Conservation (phyloP, 2,113 vertebrate species). For the Notarius quadriscutis region DNA sequence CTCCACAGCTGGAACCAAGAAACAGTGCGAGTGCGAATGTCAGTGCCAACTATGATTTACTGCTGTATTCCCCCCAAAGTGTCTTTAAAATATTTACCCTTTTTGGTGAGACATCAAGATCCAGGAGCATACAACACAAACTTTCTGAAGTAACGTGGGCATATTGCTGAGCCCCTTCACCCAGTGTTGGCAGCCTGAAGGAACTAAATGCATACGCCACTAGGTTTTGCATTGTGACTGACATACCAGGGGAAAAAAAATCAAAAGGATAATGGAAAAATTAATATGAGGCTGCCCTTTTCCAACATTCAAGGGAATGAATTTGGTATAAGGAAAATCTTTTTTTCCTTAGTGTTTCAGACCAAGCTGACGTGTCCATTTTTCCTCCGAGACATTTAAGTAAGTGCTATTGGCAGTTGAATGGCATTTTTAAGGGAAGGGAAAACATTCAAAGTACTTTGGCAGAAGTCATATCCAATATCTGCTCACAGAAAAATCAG, state of each 20-base stretch:
- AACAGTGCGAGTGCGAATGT: slow-evolving; percentile 25
- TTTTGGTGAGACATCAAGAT: slow-evolving; percentile 23
- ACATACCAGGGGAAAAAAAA: slow-evolving; percentile 9
- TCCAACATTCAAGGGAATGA: slow-evolving; percentile 31
- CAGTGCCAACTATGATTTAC: slow-evolving; percentile 36
- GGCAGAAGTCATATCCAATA: slow-evolving; percentile 26
- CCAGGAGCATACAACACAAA: not conserved
- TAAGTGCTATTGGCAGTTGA: slow-evolving; percentile 43
- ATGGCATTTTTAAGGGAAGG: slow-evolving; percentile 35
- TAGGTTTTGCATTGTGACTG: not conserved
- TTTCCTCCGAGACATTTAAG: slow-evolving; percentile 7
- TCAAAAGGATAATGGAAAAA: slow-evolving; percentile 20
- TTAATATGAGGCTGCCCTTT: slow-evolving; percentile 14
- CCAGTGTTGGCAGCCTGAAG: not conserved
- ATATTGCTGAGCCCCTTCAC: not conserved
- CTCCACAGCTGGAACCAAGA: slow-evolving; percentile 31
- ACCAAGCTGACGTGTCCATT: slow-evolving; percentile 29
- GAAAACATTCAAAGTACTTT: slow-evolving; percentile 51
- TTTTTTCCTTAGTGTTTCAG: not conserved
- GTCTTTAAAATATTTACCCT: not conserved
- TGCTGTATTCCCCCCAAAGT: slow-evolving; percentile 1
- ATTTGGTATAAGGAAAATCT: slow-evolving; percentile 38
- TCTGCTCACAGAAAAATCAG: slow-evolving; percentile 14
- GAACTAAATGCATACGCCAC: not conserved
- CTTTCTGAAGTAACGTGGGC: not conserved